Base-by-base conservation (phyloP, 2,888 invertebrate genomes). In the Tenthredo distinguenda region DNA sequence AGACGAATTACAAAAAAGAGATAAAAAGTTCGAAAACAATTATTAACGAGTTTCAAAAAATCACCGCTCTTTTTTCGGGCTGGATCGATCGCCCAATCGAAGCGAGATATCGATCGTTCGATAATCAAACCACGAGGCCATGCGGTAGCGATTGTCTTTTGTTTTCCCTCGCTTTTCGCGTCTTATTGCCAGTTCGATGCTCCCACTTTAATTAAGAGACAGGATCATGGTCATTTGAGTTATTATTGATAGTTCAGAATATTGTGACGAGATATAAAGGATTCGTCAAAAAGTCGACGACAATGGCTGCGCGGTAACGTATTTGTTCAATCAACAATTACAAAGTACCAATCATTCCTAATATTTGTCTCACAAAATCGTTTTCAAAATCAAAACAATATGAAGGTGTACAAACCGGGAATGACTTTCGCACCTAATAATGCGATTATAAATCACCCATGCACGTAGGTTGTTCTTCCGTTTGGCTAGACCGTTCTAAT, bases 121-220 rank as follows among this genome's bases (percentile, higher is more conserved):
- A 62, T 62, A 62, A 62, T 34, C 37, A 18, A 31, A 34, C 15
- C 0, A 6, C 34, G 77, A 55, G 77, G 50, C 18, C 55, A 55
- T 31, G 12, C 26, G 40, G 10, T 43, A n/a, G 10, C 21, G 62
- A 62, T 26, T 2, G 62, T 81, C 15, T 40, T 9, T 81, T 81
- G 37, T 81, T 81, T 58, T 62, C 81, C 40, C 81, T 62, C 40
- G 62, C 21, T 62, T 50, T 40, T 81, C 40, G 12, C 77, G 50
- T 21, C 37, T 37, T 2, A 43, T 50, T 18, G 6, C 55, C 47
- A 21, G 72, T 74, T 74, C 72, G 72, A 43, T 43, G 72, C 6
- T 77, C 77, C n/a, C 15, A 58, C 40, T 62, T 50, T 77, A 58
- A 62, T 81, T 37, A 62, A 50, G 4, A 62, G 40, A 31, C 47